Percentiles rank a stretch among this genome's conserved stretches.
phyloP scores from a whole-genome alignment of 2,113 vertebrate species.

The Cricetomys ansorgei region DNA sequence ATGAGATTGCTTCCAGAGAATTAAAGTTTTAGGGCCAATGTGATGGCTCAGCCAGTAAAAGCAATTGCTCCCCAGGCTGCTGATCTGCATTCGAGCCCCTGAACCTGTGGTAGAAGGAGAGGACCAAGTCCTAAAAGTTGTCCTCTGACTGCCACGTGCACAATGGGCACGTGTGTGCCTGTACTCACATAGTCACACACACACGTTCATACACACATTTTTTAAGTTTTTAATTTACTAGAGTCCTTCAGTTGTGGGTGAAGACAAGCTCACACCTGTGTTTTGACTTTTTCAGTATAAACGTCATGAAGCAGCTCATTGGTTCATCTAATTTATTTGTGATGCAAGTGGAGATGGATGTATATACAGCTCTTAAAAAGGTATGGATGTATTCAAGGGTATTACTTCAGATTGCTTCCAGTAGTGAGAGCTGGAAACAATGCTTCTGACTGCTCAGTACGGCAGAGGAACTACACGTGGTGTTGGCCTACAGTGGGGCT shows the following conservation, averaged over 20 bases:
- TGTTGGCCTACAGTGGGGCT: background rate
- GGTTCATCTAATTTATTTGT: conserved; percentile 97
- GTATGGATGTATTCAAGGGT: conserved; percentile 80
- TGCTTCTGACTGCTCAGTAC: conserved; percentile 18
- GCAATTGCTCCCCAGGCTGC: background rate
- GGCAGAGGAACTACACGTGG: background rate
- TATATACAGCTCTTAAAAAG: conserved; percentile 98
- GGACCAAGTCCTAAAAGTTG: background rate
- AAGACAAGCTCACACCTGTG: background rate
- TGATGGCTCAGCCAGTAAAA: background rate
- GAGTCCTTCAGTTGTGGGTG: background rate
- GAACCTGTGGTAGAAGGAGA: background rate
- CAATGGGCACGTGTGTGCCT: background rate
- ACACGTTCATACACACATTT: background rate
- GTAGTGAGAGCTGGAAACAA: background rate
- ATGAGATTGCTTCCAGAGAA: background rate
- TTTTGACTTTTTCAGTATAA: conserved; percentile 87
- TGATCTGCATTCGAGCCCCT: background rate
- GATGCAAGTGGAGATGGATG: conserved; percentile 99
- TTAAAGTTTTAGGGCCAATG: background rate
- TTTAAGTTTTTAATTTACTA: background rate
- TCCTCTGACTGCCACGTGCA: background rate
- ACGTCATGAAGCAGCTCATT: conserved; percentile 95
- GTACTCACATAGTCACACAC: too few species aligned
- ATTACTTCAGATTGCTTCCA: background rate